A percentile compares a stretch with the other conserved stretches of the same genome.
Conservation (phyloP, 2,888 invertebrate genomes). For the Callosobruchus maculatus region DNA sequence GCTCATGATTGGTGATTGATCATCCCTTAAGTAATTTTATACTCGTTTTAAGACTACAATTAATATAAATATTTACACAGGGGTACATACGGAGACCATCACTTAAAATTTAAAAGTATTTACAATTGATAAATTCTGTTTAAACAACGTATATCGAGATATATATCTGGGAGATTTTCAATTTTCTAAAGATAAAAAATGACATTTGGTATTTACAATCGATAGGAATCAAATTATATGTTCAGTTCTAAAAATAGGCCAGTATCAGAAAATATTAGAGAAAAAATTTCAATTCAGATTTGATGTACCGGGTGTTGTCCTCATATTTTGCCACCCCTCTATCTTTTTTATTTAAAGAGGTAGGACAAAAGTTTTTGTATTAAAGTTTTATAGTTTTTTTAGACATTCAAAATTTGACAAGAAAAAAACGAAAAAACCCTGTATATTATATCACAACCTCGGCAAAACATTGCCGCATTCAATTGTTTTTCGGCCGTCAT, state of each 20-base stretch:
- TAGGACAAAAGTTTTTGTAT: no score
- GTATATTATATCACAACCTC: no score
- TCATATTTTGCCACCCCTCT: no score
- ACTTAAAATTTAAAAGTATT: not conserved
- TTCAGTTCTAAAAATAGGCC: not conserved
- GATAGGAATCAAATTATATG: not conserved
- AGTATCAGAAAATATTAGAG: not conserved
- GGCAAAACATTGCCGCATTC: no score
- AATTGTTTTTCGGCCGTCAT: no score
- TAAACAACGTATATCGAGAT: not conserved
- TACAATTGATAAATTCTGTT: not conserved
- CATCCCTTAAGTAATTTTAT: not conserved
- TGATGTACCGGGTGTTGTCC: no score
- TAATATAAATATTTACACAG: not conserved
- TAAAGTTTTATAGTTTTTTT: no score
- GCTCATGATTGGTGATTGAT: not conserved
- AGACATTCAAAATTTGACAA: no score
- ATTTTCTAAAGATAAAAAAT: not conserved
- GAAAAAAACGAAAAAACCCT: no score
- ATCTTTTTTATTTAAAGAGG: no score
- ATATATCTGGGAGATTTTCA: not conserved
- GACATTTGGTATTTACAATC: not conserved
- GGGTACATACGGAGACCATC: not conserved
- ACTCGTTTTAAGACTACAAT: not conserved
- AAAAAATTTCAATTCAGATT: not conserved